phyloP scores from a whole-genome alignment of 2,888 invertebrate species.

The Leucophenga montana region DNA sequence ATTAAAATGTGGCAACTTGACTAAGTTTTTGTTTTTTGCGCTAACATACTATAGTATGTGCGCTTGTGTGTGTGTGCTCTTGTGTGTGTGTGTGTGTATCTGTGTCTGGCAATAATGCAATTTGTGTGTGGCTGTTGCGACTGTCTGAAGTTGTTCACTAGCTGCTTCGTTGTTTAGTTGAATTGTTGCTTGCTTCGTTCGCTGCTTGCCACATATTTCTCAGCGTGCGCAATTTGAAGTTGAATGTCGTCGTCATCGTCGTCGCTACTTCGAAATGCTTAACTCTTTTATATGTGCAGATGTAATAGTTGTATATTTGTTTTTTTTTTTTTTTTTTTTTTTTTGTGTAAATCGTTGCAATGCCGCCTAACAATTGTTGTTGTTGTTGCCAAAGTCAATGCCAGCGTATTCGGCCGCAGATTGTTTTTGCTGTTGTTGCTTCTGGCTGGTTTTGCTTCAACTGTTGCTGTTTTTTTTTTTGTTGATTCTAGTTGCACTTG shows the following conservation, averaged over 20 bases:
- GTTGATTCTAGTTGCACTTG: conserved; percentile 20
- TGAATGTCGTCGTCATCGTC: conserved; percentile 53
- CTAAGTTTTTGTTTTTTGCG: conserved; percentile 45
- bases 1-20: conserved; percentile 68
- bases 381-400: conserved; percentile 57
- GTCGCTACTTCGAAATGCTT: conserved; percentile 15
- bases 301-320: not conserved
- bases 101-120: conserved; percentile 23
- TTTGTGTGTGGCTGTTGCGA: conserved; percentile 35
- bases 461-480: not conserved
- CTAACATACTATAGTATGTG: not conserved
- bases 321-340: not conserved
- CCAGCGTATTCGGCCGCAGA: conserved; percentile 30
- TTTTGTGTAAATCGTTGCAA: not conserved
- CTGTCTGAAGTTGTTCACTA: conserved; percentile 31
- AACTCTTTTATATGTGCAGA: not conserved
- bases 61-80: conserved; percentile 25
- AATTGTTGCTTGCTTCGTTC: not conserved
- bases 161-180: conserved; percentile 27
- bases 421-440: not conserved
- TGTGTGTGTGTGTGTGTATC: conserved; percentile 20
- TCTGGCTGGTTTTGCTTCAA: not conserved
- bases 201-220: conserved; percentile 8
- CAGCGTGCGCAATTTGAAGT: conserved; percentile 42
- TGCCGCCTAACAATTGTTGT: conserved; percentile 16